Conservation (phyloP, 2,888 invertebrate species). For the Penaeus monodon region DNA sequence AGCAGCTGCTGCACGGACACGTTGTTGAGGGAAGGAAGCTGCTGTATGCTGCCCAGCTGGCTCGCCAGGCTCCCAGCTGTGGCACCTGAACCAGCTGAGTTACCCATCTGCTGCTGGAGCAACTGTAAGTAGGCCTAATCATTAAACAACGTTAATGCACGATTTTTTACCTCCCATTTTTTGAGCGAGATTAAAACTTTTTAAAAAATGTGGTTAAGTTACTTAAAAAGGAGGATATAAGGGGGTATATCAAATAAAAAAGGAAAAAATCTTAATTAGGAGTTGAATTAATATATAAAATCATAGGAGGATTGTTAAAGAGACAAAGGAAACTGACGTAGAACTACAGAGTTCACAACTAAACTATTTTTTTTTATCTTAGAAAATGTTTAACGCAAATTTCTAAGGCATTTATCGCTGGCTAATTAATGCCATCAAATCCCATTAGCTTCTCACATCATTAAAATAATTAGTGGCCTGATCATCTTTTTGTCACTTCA, state of each 20-base stretch:
- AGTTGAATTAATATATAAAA: too few relatives aligned
- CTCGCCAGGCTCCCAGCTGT: constrained; percentile 44
- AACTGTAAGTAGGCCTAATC: constrained; percentile 55
- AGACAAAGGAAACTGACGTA: neutral
- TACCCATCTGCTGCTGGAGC: constrained; percentile 58
- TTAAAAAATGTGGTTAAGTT: neutral
- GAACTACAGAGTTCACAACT: neutral
- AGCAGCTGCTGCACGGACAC: constrained; percentile 71
- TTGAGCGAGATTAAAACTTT: constrained; percentile 29
- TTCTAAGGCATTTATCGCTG: too few relatives aligned
- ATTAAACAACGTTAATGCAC: constrained; percentile 38
- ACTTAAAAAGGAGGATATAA: constrained; percentile 1
- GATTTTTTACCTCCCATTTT: constrained; percentile 25
- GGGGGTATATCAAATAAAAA: neutral
- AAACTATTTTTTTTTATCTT: neutral
- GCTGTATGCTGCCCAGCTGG: constrained; percentile 64
- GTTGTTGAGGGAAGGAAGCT: constrained; percentile 67
- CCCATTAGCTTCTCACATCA: too few relatives aligned
- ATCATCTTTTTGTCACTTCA: too few relatives aligned
- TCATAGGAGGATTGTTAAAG: too few relatives aligned
- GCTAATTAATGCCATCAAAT: too few relatives aligned
- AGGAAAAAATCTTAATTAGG: neutral
- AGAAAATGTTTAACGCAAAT: neutral
- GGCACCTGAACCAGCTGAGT: constrained; percentile 46
- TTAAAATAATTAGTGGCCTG: too few relatives aligned